A percentile compares a stretch with the other conserved stretches of the same genome.
These are phyloP conservation scores for Halcyon malimbica DNA, from an alignment of 2,113 vertebrate genomes.

Conservation along the genomic window DNA sequence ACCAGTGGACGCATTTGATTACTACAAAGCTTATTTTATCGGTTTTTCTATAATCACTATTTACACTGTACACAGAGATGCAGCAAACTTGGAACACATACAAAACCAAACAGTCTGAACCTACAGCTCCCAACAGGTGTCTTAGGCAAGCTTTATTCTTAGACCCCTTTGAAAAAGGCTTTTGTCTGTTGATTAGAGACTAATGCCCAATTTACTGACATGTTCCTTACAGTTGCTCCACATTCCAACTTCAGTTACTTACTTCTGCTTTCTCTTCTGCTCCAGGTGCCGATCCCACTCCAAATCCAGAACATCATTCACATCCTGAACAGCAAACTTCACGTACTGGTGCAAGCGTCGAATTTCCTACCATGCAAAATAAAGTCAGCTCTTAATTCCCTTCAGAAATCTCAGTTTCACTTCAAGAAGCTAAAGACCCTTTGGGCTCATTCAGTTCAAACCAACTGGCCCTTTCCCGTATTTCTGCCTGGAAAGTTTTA, in stretches of 20 bases:
- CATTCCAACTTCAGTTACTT: background rate
- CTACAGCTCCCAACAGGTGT: background rate
- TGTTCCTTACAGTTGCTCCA: background rate
- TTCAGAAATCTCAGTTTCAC: background rate
- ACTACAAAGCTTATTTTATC: background rate
- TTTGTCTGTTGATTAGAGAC: background rate
- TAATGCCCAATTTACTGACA: background rate
- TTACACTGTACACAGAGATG: background rate
- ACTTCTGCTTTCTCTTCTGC: conserved; percentile 90
- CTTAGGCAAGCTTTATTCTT: background rate
- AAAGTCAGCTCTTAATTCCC: background rate
- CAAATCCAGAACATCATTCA: conserved; percentile 91
- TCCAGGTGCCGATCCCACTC: conserved; percentile 95
- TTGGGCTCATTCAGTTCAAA: background rate
- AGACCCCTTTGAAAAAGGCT: background rate
- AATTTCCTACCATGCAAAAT: conserved; percentile 82
- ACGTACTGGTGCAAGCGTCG: conserved; percentile 92
- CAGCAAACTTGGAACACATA: rapidly evolving
- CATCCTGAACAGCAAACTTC: conserved; percentile 92
- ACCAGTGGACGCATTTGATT: background rate
- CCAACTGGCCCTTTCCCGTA: rapidly evolving
- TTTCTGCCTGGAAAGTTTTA: background rate
- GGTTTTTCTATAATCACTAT: background rate
- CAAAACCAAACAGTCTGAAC: background rate
- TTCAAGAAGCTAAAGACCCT: background rate